These are phyloP conservation scores for Corythoichthys haematopterus DNA, from an alignment of 2,113 vertebrate genomes.

Conservation along the genomic window DNA sequence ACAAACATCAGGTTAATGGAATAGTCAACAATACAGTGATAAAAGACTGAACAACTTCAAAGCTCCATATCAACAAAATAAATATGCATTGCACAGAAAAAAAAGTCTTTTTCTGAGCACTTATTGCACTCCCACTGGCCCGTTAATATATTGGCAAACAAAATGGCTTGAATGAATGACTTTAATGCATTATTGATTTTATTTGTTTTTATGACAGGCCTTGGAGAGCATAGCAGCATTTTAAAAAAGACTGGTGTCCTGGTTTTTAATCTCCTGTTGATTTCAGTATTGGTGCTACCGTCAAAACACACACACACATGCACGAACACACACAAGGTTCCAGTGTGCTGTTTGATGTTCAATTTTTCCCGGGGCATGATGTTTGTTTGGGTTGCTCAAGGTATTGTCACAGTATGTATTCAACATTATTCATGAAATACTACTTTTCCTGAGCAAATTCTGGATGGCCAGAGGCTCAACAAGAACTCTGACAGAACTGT, in stretches of 20 bases:
- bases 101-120: constrained; percentile 23
- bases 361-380: constrained; percentile 42
- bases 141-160: constrained; percentile 46
- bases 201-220: constrained; percentile 53
- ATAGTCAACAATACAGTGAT: background rate
- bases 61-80: constrained; percentile 30
- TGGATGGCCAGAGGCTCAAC: constrained; percentile 25
- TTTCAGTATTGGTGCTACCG: constrained; percentile 20
- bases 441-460: constrained; percentile 30
- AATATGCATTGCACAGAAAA: constrained; percentile 28
- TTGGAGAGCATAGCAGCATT: constrained; percentile 43
- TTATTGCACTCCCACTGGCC: constrained; percentile 30
- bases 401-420: constrained; percentile 56
- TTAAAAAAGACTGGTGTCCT: constrained; percentile 47
- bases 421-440: constrained; percentile 51
- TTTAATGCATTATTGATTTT: constrained; percentile 66
- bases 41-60: constrained; percentile 1
- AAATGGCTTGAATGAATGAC: constrained; percentile 55
- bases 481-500: constrained; percentile 17
- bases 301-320: background rate
- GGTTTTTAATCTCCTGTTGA: constrained; percentile 57
- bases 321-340: constrained; percentile 20
- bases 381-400: constrained; percentile 56
- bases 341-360: constrained; percentile 43
- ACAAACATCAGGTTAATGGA: background rate